Percentiles rank a stretch among this genome's conserved stretches.
Conservation (phyloP, 2,797 vertebrate genomes). For the Microhierax caerulescens region DNA sequence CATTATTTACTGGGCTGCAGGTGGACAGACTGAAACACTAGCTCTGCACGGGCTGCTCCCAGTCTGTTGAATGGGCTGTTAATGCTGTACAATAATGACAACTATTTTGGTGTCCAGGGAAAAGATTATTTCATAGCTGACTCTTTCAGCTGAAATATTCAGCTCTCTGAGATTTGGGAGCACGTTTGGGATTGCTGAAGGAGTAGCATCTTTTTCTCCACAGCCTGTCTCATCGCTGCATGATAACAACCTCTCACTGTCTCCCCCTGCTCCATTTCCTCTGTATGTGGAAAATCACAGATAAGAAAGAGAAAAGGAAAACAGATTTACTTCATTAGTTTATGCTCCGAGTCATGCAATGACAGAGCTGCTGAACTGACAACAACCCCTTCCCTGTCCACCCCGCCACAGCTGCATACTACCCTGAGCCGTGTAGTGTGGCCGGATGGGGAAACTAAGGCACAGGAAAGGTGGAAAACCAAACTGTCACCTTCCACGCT, state of each 20-base stretch:
- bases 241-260: neutral
- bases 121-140: constrained; percentile 7
- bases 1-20: constrained; percentile 62
- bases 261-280: constrained; percentile 19
- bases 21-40: constrained; percentile 58
- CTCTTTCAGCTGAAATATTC: constrained; percentile 43
- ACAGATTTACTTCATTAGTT: constrained; percentile 18
- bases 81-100: constrained; percentile 21
- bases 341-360: neutral
- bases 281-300: constrained; percentile 12
- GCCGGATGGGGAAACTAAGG: neutral
- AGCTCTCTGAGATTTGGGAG: constrained; percentile 19
- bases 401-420: neutral
- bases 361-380: neutral
- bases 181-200: neutral
- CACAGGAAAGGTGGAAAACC: neutral
- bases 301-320: constrained; percentile 28
- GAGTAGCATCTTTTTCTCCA: constrained; percentile 22
- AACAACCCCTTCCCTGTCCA: neutral
- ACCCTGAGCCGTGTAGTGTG: neutral
- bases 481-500: neutral
- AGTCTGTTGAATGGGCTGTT: neutral
- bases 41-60: neutral
- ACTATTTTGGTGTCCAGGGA: neutral
- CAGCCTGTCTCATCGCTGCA: neutral